These are phyloP conservation scores for Callinectes sapidus DNA, from an alignment of 2,888 invertebrate species.

Conservation along the genomic window DNA sequence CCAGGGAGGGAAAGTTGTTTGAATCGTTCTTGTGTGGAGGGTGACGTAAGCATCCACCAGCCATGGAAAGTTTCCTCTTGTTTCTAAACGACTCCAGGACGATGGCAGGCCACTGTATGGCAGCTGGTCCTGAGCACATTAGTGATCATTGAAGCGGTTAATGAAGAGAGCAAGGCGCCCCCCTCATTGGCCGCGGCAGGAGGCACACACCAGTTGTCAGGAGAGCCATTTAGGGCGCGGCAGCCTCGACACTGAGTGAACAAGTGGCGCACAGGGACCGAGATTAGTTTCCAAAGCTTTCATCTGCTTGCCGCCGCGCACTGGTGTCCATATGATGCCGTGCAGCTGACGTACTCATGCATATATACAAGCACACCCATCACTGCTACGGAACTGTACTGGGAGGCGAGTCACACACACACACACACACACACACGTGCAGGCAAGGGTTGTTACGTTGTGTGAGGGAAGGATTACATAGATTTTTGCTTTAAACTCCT, in stretches of 20 bases:
- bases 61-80: not conserved
- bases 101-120: not conserved
- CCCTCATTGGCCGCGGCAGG: not conserved
- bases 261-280: not conserved
- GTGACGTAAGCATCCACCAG: not conserved
- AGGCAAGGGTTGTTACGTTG: not conserved
- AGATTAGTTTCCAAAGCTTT: not conserved
- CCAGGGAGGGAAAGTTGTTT: slow-evolving; percentile 13
- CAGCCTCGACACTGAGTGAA: not conserved
- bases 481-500: not conserved
- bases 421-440: not conserved
- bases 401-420: not conserved
- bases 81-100: not conserved
- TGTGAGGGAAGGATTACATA: not conserved
- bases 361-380: not conserved
- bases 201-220: not conserved
- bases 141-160: not conserved
- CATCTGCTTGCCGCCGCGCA: not conserved
- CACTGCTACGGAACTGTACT: not conserved
- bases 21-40: not conserved
- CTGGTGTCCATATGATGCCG: not conserved
- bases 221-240: not conserved
- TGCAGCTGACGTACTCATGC: not conserved
- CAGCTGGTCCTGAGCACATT: not conserved
- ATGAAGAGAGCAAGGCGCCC: not conserved